Evolutionary conservation across 2,888 invertebrate species (phyloP).

Genomic region (Chromoteleia sp.): DNA sequence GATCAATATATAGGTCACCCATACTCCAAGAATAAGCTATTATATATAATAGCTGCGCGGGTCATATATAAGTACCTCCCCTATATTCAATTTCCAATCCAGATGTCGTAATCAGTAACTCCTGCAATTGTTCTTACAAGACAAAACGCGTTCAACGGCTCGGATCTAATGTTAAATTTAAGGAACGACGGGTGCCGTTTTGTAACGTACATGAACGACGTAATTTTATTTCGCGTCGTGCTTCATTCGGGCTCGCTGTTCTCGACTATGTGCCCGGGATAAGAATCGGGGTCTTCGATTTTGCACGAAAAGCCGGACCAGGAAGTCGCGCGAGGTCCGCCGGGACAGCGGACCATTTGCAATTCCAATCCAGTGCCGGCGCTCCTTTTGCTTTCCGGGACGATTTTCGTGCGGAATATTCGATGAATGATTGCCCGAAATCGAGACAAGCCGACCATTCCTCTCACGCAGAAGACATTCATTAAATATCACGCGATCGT

Average conservation of each 20-base stretch:
- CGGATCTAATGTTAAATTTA: constrained; percentile 38
- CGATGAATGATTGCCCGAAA: constrained; percentile 57
- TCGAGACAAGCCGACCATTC: constrained; percentile 41
- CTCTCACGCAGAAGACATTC: constrained; percentile 44
- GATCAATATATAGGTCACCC: no score
- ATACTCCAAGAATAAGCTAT: no score
- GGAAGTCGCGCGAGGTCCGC: constrained; percentile 39
- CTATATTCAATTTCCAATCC: no score
- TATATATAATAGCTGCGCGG: no score
- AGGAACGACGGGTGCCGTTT: constrained; percentile 20
- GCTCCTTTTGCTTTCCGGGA: constrained; percentile 40
- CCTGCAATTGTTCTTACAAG: constrained; percentile 6
- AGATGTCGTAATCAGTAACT: not conserved
- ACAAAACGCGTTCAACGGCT: constrained; percentile 19
- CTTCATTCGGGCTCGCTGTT: constrained; percentile 32
- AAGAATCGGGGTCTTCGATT: constrained; percentile 57
- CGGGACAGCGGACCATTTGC: constrained; percentile 49
- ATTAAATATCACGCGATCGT: constrained; percentile 49
- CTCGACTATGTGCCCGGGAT: constrained; percentile 44
- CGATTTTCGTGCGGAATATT: constrained; percentile 60
- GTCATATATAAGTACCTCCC: no score
- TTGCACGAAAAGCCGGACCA: constrained; percentile 40
- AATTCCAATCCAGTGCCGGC: constrained; percentile 53
- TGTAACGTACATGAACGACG: constrained; percentile 27
- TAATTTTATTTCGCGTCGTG: constrained; percentile 56